Evolutionary conservation across 1,140 invertebrate species (phyloP).

Genomic region (Heliconius himera): DNA sequence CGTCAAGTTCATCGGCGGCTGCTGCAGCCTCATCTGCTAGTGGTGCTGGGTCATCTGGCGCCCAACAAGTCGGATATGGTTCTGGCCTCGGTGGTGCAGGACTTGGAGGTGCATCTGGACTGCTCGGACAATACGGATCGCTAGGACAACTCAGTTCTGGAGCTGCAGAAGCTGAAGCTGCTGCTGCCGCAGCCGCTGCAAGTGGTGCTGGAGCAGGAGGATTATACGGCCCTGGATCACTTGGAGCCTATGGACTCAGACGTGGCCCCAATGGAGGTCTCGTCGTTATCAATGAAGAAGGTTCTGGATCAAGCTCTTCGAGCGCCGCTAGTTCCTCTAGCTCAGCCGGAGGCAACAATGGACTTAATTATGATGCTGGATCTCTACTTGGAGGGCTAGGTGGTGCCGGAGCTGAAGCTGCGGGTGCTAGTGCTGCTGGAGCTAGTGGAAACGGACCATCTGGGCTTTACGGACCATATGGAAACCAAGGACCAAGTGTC

Average conservation of each 20-base stretch:
- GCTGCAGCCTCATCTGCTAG: constrained; percentile 11
- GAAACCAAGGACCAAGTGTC: neutral
- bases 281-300: neutral
- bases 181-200: constrained; percentile 16
- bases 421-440: neutral
- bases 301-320: neutral
- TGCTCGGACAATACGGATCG: constrained; percentile 1
- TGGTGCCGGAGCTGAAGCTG: neutral
- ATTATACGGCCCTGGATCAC: neutral
- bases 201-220: neutral
- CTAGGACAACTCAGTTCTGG: constrained; percentile 1
- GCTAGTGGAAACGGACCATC: neutral
- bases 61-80: constrained; percentile 6
- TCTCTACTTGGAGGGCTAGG: neutral
- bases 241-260: neutral
- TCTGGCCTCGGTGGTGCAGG: neutral
- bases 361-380: neutral
- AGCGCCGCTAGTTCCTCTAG: constrained; percentile 20
- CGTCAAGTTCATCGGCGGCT: constrained; percentile 15
- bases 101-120: neutral
- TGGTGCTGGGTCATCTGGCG: neutral
- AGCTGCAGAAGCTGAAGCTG: constrained; percentile 26
- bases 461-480: constrained; percentile 9
- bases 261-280: neutral
- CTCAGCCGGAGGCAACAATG: constrained; percentile 1